A percentile compares a stretch with the other conserved stretches of the same genome.
Conservation (phyloP, 2,797 vertebrate genomes). For the Tauraco hartlaubi region DNA sequence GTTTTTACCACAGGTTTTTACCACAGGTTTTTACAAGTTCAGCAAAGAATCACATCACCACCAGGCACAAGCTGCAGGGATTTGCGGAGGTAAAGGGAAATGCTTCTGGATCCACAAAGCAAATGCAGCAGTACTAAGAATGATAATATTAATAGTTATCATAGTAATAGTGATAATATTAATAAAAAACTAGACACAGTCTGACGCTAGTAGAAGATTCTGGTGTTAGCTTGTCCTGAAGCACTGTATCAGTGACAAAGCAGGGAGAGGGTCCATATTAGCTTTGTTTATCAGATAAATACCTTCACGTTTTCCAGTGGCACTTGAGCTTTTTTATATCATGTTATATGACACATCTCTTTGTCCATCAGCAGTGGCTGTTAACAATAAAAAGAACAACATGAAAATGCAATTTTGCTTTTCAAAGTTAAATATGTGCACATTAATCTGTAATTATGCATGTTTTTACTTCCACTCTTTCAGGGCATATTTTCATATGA, state of each 20-base stretch:
- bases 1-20: neutral
- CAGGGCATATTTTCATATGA: slow-evolving; percentile 47
- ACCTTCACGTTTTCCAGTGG: neutral
- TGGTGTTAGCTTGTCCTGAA: neutral
- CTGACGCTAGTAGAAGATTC: neutral
- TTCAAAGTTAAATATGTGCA: neutral
- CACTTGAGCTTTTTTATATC: neutral
- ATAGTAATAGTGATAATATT: too few species aligned
- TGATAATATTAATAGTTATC: neutral
- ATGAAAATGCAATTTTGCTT: neutral
- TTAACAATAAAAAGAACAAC: neutral
- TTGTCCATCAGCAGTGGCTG: neutral
- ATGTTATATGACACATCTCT: neutral
- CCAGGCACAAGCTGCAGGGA: neutral
- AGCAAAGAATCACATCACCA: rapidly evolving
- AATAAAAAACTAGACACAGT: neutral
- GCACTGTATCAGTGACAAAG: neutral
- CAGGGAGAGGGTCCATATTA: neutral
- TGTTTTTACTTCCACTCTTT: neutral
- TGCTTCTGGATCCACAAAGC: neutral
- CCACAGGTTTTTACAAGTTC: neutral
- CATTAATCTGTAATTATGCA: neutral
- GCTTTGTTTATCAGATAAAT: neutral
- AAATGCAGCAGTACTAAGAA: neutral
- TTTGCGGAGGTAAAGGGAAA: neutral